A percentile compares a stretch with the other conserved stretches of the same genome.
phyloP scores from a whole-genome alignment of 92 coral and sea anemone species.

The Ricordea florida region DNA sequence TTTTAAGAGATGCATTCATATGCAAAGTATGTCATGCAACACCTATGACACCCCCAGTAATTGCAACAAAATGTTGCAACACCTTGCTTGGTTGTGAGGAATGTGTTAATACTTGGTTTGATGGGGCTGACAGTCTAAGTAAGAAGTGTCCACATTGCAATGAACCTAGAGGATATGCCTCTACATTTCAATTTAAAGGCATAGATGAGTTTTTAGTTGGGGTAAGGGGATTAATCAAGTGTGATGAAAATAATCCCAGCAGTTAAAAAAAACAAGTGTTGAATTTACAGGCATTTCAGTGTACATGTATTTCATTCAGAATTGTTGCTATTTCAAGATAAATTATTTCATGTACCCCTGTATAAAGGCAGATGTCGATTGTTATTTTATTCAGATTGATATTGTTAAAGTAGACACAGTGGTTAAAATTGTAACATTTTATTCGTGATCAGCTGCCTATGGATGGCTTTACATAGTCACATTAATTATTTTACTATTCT shows the following conservation, averaged over 20 bases:
- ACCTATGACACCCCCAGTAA: constrained; percentile 59
- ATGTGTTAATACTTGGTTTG: constrained; percentile 68
- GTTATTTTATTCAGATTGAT: neutral
- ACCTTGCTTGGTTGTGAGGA: constrained; percentile 65
- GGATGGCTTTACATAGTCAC: neutral
- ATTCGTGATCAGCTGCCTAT: neutral
- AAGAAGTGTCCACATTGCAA: constrained; percentile 71
- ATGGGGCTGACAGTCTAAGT: constrained; percentile 59
- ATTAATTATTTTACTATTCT: too few relatives aligned
- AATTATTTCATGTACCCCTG: constrained; percentile 4
- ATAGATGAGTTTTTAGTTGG: constrained; percentile 65
- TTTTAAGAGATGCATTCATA: constrained; percentile 64
- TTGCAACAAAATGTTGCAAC: constrained; percentile 67
- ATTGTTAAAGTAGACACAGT: too few relatives aligned
- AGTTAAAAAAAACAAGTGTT: neutral
- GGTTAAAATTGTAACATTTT: too few relatives aligned
- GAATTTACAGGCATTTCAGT: neutral
- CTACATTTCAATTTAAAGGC: constrained; percentile 62
- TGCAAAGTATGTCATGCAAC: constrained; percentile 66
- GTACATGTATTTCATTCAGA: neutral
- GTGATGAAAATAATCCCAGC: constrained; percentile 15
- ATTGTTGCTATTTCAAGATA: constrained; percentile 12
- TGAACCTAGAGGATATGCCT: constrained; percentile 69
- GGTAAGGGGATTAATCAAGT: constrained; percentile 21
- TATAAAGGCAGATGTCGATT: neutral